Percentiles rank a stretch among this genome's conserved stretches.
Conservation (phyloP, 1,140 invertebrate species). For the Euschistus heros region DNA sequence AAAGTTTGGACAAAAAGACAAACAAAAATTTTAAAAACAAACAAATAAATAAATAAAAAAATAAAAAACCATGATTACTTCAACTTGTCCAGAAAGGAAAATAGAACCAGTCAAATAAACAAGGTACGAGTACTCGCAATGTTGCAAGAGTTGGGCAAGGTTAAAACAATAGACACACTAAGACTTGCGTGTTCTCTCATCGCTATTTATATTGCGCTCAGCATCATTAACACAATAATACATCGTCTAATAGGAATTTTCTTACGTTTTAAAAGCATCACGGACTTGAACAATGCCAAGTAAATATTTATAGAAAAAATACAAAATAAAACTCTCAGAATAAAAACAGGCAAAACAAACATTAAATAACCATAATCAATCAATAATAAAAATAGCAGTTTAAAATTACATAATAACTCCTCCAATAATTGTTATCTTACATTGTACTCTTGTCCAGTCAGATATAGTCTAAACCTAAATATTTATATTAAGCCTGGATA, state of each 20-base stretch:
- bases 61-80: constrained; percentile 28
- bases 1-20: neutral
- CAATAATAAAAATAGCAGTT: constrained; percentile 30
- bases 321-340: constrained; percentile 31
- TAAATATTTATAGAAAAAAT: constrained; percentile 29
- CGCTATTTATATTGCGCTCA: constrained; percentile 28
- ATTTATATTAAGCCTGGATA: constrained; percentile 31
- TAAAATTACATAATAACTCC: constrained; percentile 28
- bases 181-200: constrained; percentile 27
- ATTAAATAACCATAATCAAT: constrained; percentile 29
- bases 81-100: constrained; percentile 28
- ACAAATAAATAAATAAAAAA: constrained; percentile 19
- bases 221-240: constrained; percentile 28
- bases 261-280: constrained; percentile 36
- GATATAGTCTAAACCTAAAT: constrained; percentile 31
- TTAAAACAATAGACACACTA: constrained; percentile 14
- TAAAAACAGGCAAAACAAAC: constrained; percentile 29
- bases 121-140: constrained; percentile 28
- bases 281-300: constrained; percentile 27
- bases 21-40: constrained; percentile 14
- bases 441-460: constrained; percentile 31
- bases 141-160: constrained; percentile 25
- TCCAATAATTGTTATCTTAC: constrained; percentile 31
- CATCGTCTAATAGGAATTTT: constrained; percentile 36
- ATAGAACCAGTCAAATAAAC: constrained; percentile 1